Base-by-base conservation (phyloP, 1,140 invertebrate species). In the Linepithema humile region DNA sequence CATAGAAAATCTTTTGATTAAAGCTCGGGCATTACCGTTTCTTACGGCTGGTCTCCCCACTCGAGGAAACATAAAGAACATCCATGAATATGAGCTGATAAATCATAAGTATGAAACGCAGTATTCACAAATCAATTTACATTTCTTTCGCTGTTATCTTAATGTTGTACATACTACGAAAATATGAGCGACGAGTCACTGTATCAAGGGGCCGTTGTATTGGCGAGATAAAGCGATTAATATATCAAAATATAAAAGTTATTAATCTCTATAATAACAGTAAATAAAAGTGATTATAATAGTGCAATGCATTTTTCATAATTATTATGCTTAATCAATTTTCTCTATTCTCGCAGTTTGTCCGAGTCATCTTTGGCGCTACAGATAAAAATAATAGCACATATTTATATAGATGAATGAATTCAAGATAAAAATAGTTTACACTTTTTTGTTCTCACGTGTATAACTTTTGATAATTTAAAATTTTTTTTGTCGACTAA, bases 91-190 rank as follows among this genome's bases (percentile, higher is more conserved):
- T 45, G 43, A 45, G 43, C 43, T 45, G 43, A 45, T 45, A 45
- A 45, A 62, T 60, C 38, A 74, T 74, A 74, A 29, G 72, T n/a
- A 40, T 74, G 72, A 74, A 62, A 45, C 72, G 55, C 72, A 74
- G 72, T 74, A 74, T 74, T 62, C 72, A 62, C 72, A 74, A 74
- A 74, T 74, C 72, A 74, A 74, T 74, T 74, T 74, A 29, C 72
- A 74, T 74, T 74, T 74, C 38, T 74, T 62, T 62, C 17, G 17
- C 72, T 45, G 72, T 62, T 74, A 74, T 74, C 72, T 74, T 74
- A 74, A 74, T 74, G 38, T 62, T 74, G 45, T 62, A 62, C 72
- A 62, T 74, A 74, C 72, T 60, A 74, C 72, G 70, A 73, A 73
- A 73, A 59, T 73, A 59, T 59, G 70, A 73, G 67, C 67, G 29